These are phyloP conservation scores for Dasypogon diadema DNA, from an alignment of 2,888 invertebrate genomes.

Conservation along the genomic window DNA sequence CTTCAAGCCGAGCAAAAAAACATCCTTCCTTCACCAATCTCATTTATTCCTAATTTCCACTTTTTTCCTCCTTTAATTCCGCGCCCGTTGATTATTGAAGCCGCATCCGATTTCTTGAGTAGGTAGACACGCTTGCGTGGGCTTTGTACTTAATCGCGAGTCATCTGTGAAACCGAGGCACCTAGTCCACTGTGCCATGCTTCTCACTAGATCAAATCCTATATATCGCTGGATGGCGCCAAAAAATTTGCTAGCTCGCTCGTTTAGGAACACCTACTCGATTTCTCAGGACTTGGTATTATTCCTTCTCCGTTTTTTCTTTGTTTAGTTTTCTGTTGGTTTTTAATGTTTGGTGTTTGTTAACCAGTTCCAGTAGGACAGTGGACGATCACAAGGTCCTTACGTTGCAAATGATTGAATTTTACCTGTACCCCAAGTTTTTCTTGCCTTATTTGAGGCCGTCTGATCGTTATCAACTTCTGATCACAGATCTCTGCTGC, in stretches of 20 bases:
- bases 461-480: slow-evolving; percentile 37
- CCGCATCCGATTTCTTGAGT: slow-evolving; percentile 30
- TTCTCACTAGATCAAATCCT: slow-evolving; percentile 36
- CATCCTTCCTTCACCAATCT: not conserved
- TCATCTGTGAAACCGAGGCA: not conserved
- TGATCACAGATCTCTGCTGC: slow-evolving; percentile 19
- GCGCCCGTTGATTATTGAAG: slow-evolving; percentile 3
- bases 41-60: slow-evolving; percentile 10
- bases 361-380: slow-evolving; percentile 44
- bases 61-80: not conserved
- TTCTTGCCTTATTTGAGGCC: slow-evolving; percentile 25
- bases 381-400: slow-evolving; percentile 26
- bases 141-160: slow-evolving; percentile 20
- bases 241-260: slow-evolving; percentile 57
- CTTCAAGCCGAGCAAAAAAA: not conserved
- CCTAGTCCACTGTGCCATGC: not conserved
- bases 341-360: not conserved
- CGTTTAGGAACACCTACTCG: slow-evolving; percentile 44
- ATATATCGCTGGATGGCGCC: slow-evolving; percentile 57
- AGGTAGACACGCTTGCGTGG: slow-evolving; percentile 40
- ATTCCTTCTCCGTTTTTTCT: not conserved
- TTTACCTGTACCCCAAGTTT: slow-evolving; percentile 7
- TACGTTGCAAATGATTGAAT: slow-evolving; percentile 30
- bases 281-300: slow-evolving; percentile 24
- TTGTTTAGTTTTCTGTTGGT: slow-evolving; percentile 2